These are phyloP conservation scores for Macrobrachium rosenbergii DNA, from an alignment of 1,140 invertebrate genomes.

Conservation along the genomic window DNA sequence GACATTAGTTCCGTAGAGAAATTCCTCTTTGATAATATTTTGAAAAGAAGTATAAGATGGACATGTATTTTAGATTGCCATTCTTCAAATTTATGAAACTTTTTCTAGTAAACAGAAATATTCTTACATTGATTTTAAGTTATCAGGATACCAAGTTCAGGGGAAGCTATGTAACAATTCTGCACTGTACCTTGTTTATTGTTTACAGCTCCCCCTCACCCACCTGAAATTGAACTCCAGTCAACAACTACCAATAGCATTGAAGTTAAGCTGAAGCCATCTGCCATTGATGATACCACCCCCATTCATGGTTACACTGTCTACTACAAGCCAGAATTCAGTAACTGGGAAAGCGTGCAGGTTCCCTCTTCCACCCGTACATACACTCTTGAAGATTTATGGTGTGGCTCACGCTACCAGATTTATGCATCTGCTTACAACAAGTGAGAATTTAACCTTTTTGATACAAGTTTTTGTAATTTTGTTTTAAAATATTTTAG, in stretches of 20 bases:
- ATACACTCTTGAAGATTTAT: slow-evolving; percentile 87
- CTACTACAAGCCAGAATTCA: slow-evolving; percentile 92
- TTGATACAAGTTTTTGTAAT: no score
- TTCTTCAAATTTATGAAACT: no score
- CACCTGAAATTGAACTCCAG: slow-evolving; percentile 82
- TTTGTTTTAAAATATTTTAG: background rate
- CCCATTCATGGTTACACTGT: slow-evolving; percentile 90
- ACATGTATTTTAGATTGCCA: no score
- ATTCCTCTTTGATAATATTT: no score
- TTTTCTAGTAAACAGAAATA: no score
- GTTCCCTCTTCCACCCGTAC: slow-evolving; percentile 78
- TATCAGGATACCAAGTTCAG: no score
- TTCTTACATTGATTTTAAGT: no score
- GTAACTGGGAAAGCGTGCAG: slow-evolving; percentile 82
- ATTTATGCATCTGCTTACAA: slow-evolving; percentile 93
- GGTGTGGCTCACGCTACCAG: slow-evolving; percentile 92
- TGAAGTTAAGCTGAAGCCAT: slow-evolving; percentile 83
- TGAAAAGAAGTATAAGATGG: no score
- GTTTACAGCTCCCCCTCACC: slow-evolving; percentile 83
- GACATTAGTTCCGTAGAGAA: no score
- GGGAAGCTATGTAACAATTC: slow-evolving; percentile 38
- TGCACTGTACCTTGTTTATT: slow-evolving; percentile 47
- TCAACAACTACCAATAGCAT: slow-evolving; percentile 88
- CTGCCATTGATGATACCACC: slow-evolving; percentile 77
- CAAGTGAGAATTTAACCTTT: slow-evolving; percentile 75